Conservation (phyloP, 1,140 invertebrate genomes). For the Eueides isabella region DNA sequence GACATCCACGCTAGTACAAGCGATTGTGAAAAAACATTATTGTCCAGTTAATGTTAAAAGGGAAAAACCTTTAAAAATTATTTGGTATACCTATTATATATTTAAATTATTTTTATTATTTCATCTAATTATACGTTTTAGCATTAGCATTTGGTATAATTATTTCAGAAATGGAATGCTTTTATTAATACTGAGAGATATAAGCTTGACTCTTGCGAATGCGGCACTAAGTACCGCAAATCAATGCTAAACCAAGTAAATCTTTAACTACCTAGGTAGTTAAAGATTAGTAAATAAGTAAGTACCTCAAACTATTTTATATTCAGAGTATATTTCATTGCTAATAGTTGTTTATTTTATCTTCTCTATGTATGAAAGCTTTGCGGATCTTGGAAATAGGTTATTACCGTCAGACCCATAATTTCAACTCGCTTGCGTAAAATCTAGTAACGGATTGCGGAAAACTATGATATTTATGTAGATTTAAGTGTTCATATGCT, state of each 20-base stretch:
- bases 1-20: too few relatives aligned
- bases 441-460: constrained; percentile 37
- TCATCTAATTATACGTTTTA: too few relatives aligned
- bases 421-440: constrained; percentile 39
- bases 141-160: too few relatives aligned
- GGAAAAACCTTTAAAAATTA: too few relatives aligned
- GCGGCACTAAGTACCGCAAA: not conserved
- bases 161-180: too few relatives aligned
- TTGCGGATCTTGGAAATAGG: constrained; percentile 34
- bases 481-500: constrained; percentile 25
- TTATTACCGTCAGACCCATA: constrained; percentile 42
- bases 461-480: constrained; percentile 21
- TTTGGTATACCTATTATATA: too few relatives aligned
- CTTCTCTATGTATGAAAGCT: constrained; percentile 22
- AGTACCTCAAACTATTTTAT: constrained; percentile 12
- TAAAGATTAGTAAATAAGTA: not conserved
- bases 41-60: too few relatives aligned
- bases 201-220: too few relatives aligned
- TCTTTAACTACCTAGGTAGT: not conserved
- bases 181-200: too few relatives aligned
- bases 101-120: too few relatives aligned
- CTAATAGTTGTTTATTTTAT: constrained; percentile 23
- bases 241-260: not conserved
- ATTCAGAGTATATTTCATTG: constrained; percentile 29
- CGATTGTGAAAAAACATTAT: too few relatives aligned